Conservation (phyloP, 2,888 invertebrate species). For the Agriopis leucophaearia region DNA sequence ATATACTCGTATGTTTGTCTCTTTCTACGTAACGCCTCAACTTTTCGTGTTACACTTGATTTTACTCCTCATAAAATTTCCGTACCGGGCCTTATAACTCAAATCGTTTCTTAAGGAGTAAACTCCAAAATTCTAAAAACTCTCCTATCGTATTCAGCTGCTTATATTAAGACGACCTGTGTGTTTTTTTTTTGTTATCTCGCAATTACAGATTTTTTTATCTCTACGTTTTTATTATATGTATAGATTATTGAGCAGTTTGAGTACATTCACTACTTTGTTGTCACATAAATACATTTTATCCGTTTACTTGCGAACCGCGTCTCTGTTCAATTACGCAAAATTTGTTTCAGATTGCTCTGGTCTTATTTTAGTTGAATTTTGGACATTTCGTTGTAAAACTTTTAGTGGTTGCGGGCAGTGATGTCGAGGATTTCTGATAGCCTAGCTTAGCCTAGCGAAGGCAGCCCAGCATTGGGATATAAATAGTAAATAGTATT, state of each 20-base stretch:
- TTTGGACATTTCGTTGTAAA: conserved; percentile 9
- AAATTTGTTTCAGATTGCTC: background rate
- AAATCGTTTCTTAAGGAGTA: too few species aligned
- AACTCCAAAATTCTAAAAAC: too few species aligned
- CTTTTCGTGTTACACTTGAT: too few species aligned
- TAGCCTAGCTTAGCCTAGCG: background rate
- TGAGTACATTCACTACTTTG: background rate
- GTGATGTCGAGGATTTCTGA: conserved; percentile 13
- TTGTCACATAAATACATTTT: background rate
- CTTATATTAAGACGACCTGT: too few species aligned
- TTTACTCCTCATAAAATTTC: too few species aligned
- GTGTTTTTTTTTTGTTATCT: too few species aligned
- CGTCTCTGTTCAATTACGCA: conserved; percentile 8
- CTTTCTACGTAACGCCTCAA: too few species aligned
- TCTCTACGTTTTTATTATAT: too few species aligned
- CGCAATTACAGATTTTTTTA: too few species aligned
- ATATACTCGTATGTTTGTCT: too few species aligned
- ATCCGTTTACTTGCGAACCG: conserved; percentile 5
- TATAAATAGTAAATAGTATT: conserved; percentile 13
- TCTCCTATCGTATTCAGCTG: too few species aligned
- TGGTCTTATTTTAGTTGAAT: conserved; percentile 6
- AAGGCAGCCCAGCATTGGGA: background rate
- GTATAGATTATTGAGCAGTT: background rate
- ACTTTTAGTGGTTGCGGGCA: background rate
- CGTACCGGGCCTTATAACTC: too few species aligned